Evolutionary conservation across 1,140 invertebrate genomes (phyloP).

Genomic region (Drosophila nannoptera): DNA sequence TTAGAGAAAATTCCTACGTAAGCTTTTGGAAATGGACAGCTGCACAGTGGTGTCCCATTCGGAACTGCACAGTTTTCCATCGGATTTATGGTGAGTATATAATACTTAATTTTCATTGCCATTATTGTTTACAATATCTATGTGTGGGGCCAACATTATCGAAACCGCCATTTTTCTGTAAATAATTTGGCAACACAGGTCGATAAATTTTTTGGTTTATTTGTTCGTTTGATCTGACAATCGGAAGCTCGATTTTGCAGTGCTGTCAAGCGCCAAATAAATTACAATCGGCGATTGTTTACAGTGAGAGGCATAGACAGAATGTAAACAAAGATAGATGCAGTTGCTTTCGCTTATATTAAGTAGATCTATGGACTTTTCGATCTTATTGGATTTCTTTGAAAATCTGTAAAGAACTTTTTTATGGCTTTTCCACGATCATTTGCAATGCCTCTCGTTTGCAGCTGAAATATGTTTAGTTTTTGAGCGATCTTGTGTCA

Average conservation of each 20-base stretch:
- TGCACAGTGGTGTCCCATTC: slow-evolving; percentile 42
- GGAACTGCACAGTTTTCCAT: neutral
- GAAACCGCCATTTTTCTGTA: neutral
- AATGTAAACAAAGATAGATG: neutral
- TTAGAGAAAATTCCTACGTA: slow-evolving; percentile 69
- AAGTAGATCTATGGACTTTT: no score
- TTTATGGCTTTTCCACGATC: neutral
- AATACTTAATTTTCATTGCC: neutral
- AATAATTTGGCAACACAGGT: neutral
- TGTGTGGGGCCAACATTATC: neutral
- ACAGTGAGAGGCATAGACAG: neutral
- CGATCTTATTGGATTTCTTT: neutral
- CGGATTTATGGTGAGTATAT: neutral
- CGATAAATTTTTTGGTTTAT: neutral
- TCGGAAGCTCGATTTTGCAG: neutral
- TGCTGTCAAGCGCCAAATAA: neutral
- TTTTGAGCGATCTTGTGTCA: slow-evolving; percentile 1
- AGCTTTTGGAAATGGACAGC: slow-evolving; percentile 37
- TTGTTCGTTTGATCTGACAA: no score
- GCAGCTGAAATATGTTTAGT: neutral
- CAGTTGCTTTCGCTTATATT: no score
- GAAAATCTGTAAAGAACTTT: neutral
- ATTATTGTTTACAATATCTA: neutral
- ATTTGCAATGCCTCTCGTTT: no score
- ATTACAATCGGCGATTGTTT: neutral